Evolutionary conservation across 1,140 invertebrate species (phyloP), one percentile per base, ranked within the genome.

Genomic region (Rhizoglyphus robini): DNA sequence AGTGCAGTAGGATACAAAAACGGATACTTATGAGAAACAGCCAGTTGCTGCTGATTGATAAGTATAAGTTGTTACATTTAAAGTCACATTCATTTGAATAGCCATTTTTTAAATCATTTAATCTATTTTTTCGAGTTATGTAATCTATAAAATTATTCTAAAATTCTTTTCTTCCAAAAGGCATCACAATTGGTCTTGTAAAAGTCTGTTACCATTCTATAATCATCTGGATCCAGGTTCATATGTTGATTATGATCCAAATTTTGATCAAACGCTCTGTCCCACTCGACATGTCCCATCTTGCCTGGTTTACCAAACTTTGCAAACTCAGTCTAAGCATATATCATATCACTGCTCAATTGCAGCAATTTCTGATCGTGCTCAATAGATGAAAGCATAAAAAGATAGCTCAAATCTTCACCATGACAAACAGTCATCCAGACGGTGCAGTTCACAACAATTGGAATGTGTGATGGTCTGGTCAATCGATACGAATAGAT

Each of bases 371-470:
- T 49, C 1, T 49, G 20, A n/a, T 18, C 20, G 1, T 36, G 13
- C 31, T 65, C 58, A 13, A 32, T 29, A 11, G 69, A 41, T 2
- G 71, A 68, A 18, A 5, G 65, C 4, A 93, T 92, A 75, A 96
- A 96, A 23, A 95, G 82, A 75, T 90, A 97, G 72, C 83, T 88
- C 67, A 97, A 94, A 76, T 97, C 94, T 75, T 96, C 92, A 0
- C 85, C 93, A 75, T 97, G 94, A 81, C 96, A 85, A 0, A 91
- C 90, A 11, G 93, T 93, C 67, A 92, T 90, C 93, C 93, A 97
- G 51, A 15, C 54, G 23, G 18, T 4, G n/a, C n/a, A 59, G 25
- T 3, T n/a, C 41, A 46, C 23, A 15, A 15, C n/a, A 83, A 83
- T 34, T 2, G 4, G n/a, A 25, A 11, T 13, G 11, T 18, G 20